These are phyloP conservation scores for Pycnonotus jocosus DNA, from an alignment of 2,113 vertebrate species.

Conservation along the genomic window DNA sequence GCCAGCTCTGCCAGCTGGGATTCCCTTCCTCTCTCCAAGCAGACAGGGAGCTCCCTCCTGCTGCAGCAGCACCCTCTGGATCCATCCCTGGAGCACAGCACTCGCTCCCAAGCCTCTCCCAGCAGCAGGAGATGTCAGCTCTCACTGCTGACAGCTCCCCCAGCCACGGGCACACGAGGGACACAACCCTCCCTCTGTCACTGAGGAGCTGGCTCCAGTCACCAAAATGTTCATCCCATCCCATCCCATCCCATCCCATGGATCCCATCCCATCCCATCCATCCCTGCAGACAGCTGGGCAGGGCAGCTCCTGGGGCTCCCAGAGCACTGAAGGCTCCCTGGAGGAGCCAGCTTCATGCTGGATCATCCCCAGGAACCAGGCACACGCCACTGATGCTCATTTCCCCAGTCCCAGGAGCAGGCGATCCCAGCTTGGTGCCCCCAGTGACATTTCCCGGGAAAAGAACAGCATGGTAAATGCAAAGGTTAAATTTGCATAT, in stretches of 20 bases:
- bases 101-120: not conserved
- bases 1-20: not conserved
- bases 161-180: rapidly evolving
- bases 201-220: not conserved
- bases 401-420: not conserved
- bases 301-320: not conserved
- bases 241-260: not conserved
- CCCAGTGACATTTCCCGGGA: not conserved
- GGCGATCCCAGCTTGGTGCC: not conserved
- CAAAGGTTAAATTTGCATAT: slow-evolving; percentile 62
- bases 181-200: not conserved
- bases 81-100: rapidly evolving
- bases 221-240: not conserved
- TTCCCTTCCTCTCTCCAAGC: not conserved
- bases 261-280: not conserved
- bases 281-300: not conserved
- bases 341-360: not conserved
- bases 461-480: not conserved
- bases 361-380: not conserved
- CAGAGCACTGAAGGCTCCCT: not conserved
- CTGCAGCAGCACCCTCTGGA: rapidly evolving
- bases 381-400: not conserved
- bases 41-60: not conserved
- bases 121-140: not conserved
- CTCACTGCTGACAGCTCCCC: not conserved